Evolutionary conservation across 92 coral and sea anemone species (phyloP).

Genomic region (Palythoa caribaeorum): DNA sequence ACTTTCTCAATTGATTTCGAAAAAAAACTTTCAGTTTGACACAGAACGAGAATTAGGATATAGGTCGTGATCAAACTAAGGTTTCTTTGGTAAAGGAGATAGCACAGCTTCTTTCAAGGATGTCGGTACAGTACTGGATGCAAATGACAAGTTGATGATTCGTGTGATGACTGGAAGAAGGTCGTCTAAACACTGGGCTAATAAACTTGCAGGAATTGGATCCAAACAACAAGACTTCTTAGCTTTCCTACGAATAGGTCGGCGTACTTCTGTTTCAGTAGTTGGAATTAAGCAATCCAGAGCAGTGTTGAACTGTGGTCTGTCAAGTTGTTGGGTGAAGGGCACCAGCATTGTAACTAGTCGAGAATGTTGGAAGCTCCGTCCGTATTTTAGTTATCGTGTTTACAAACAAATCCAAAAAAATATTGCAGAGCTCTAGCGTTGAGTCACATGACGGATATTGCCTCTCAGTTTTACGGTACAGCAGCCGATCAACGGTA

Average conservation of each 20-base stretch:
- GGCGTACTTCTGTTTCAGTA: constrained; percentile 3
- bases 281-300: constrained; percentile 16
- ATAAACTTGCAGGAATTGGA: constrained; percentile 6
- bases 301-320: constrained; percentile 11
- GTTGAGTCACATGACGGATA: neutral
- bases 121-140: too few relatives aligned
- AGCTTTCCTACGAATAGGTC: neutral
- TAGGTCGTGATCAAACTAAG: constrained; percentile 5
- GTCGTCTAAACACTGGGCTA: neutral
- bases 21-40: constrained; percentile 9
- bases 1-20: constrained; percentile 15
- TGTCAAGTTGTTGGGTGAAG: neutral
- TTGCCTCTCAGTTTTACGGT: constrained; percentile 23
- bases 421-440: constrained; percentile 2
- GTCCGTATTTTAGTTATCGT: constrained; percentile 4
- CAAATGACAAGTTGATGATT: constrained; percentile 22
- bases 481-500: constrained; percentile 13
- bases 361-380: constrained; percentile 6
- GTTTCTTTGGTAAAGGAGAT: constrained; percentile 10
- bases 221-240: neutral
- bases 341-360: neutral
- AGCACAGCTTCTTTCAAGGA: constrained; percentile 14
- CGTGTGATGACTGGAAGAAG: constrained; percentile 16
- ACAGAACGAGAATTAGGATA: constrained; percentile 10
- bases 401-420: constrained; percentile 1